phyloP scores from a whole-genome alignment of 2,888 invertebrate genomes.

The Sycophila texana region DNA sequence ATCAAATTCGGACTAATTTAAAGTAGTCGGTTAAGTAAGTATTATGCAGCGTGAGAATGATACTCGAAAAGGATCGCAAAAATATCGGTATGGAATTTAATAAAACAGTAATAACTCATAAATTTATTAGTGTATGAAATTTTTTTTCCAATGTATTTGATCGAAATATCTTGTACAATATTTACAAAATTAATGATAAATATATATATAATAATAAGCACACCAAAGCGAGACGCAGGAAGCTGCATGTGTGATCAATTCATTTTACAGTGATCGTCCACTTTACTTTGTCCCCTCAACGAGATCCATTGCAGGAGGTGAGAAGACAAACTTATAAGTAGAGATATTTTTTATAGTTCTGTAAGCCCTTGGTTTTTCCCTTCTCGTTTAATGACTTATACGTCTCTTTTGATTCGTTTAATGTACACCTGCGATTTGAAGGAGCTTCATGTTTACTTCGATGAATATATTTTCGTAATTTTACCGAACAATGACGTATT shows the following conservation, averaged over 20 bases:
- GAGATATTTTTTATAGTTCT: background rate
- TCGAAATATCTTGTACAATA: conserved; percentile 52
- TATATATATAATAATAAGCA: conserved; percentile 47
- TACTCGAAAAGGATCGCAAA: background rate
- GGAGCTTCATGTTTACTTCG: too few relatives aligned
- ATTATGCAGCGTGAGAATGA: too few relatives aligned
- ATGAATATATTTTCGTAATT: too few relatives aligned
- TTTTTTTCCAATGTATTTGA: conserved; percentile 49
- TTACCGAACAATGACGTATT: too few relatives aligned
- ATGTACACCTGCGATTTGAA: too few relatives aligned
- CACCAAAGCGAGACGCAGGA: conserved; percentile 51
- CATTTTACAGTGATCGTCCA: conserved; percentile 24
- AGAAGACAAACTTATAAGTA: background rate
- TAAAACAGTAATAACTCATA: background rate
- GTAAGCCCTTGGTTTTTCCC: background rate
- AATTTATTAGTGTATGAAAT: conserved; percentile 49
- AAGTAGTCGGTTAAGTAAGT: too few relatives aligned
- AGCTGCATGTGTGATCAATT: conserved; percentile 43
- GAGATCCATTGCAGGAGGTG: conserved; percentile 15
- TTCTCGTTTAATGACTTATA: background rate
- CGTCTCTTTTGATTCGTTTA: too few relatives aligned
- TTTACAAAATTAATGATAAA: conserved; percentile 54
- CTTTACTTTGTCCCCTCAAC: conserved; percentile 12
- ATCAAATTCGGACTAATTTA: too few relatives aligned
- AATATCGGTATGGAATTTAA: background rate